Evolutionary conservation across 2,113 vertebrate genomes (phyloP), one percentile per base, ranked within the genome.

Genomic region (Eretmochelys imbricata): DNA sequence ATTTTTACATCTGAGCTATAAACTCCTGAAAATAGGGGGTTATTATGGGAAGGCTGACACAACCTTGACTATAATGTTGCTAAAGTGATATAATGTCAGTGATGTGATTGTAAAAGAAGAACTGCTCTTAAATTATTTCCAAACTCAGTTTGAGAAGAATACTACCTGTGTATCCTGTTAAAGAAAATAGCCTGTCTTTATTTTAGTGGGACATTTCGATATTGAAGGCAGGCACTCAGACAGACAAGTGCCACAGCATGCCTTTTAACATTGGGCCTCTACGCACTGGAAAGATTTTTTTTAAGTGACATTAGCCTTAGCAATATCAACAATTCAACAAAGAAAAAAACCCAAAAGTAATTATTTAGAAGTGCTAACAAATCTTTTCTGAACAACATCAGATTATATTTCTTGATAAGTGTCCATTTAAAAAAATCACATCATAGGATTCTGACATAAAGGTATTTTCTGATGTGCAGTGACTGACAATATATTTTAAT

Each of bases 91-190:
- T 84, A 93, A 84, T 91, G 53, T 12, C 31, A 53, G 62, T 88
- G 54, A 14, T 88, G 35, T 90, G 75, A n/a, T 46, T 4, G 84
- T 88, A 62, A 85, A 84, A 87, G 16, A 85, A 27, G 6, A 75
- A 91, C 86, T 93, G 79, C 87, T 94, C 96, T 97, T 82, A 93
- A 89, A 31, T 50, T 88, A 90, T 90, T 76, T 92, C 50, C 89
- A 90, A 95, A 89, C 55, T 80, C 81, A 95, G 49, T 84, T 94
- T 69, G 24, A 89, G 54, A 93, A 84, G 81, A 91, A 84, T 76
- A 88, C 9, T 20, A 80, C 38, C 38, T 76, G 9, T 80, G 48
- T 80, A 93, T 79, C 10, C 14, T 84, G 2, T 75, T 87, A 19
- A 88, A 80, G 69, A 94, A 94, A 95, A 93, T 85, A 95, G 90